A percentile compares a stretch with the other conserved stretches of the same genome.
These are phyloP conservation scores for Xiphorhynchus elegans DNA, from an alignment of 2,113 vertebrate genomes.

Conservation along the genomic window DNA sequence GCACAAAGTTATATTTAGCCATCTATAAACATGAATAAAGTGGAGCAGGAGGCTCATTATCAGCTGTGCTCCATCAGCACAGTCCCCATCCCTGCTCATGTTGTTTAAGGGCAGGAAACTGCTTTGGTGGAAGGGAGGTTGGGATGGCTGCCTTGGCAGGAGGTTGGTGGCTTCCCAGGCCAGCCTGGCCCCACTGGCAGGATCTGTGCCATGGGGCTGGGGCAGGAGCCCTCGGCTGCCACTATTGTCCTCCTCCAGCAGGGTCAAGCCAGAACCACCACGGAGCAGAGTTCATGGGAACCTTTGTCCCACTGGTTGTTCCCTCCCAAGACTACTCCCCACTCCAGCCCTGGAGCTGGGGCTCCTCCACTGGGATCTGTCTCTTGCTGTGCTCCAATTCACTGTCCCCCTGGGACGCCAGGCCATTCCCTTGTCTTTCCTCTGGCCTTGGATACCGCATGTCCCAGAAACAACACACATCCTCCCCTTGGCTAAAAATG, in stretches of 20 bases:
- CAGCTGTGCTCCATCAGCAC: not conserved
- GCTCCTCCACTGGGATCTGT: not conserved
- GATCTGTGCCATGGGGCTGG: not conserved
- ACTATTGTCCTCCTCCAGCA: fast-evolving
- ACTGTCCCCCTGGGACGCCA: not conserved
- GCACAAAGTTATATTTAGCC: slow-evolving; percentile 30
- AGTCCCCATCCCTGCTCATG: not conserved
- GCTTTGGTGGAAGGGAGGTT: fast-evolving
- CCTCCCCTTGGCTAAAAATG: not conserved
- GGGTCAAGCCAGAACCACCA: fast-evolving
- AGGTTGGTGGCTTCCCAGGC: not conserved
- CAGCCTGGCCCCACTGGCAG: not conserved
- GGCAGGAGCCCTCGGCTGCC: not conserved
- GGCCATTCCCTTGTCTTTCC: not conserved
- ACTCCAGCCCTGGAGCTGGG: fast-evolving
- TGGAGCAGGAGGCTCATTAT: not conserved
- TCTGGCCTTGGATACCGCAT: slow-evolving; percentile 1
- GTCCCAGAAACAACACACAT: slow-evolving; percentile 11
- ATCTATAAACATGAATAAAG: not conserved
- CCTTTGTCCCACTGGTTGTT: not conserved
- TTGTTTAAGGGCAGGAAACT: not conserved
- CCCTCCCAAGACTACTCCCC: not conserved
- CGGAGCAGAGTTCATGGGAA: not conserved
- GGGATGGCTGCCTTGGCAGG: not conserved
- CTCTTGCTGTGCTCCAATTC: not conserved